phyloP scores from a whole-genome alignment of 92 coral and sea anemone genomes.

The Montipora capitata region DNA sequence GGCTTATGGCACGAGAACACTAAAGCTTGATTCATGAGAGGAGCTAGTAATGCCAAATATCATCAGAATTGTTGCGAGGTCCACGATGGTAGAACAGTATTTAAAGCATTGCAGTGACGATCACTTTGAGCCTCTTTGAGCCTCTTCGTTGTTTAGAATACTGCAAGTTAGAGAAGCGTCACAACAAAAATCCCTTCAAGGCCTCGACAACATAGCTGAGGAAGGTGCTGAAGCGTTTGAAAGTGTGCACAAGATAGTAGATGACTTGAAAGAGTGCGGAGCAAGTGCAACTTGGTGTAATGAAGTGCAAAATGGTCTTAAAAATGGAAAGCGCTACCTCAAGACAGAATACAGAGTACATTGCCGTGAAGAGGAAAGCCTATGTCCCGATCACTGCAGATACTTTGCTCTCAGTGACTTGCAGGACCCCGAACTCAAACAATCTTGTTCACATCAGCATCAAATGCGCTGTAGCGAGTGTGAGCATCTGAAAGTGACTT shows the following conservation, averaged over 20 bases:
- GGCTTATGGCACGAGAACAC: too few species aligned
- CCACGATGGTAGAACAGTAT: conserved; percentile 78
- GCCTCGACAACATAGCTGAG: background rate
- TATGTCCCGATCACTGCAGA: conserved; percentile 73
- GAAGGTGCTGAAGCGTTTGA: conserved; percentile 57
- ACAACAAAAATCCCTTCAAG: background rate
- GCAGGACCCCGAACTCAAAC: conserved; percentile 28
- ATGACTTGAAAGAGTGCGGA: background rate
- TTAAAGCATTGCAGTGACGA: conserved; percentile 52
- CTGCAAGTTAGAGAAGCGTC: conserved; percentile 65
- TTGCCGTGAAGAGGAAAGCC: conserved; percentile 61
- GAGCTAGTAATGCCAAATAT: too few species aligned
- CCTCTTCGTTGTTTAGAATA: conserved; percentile 61
- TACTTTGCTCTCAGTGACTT: conserved; percentile 70
- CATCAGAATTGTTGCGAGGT: conserved; percentile 20
- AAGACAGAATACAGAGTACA: conserved; percentile 56
- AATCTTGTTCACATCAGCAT: conserved; percentile 61
- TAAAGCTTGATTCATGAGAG: too few species aligned
- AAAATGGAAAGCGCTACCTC: background rate
- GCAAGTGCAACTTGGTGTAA: conserved; percentile 66
- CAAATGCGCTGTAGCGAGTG: conserved; percentile 18
- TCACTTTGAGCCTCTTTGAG: conserved; percentile 57
- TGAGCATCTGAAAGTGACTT: conserved; percentile 31
- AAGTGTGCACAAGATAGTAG: conserved; percentile 54
- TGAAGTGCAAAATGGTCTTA: conserved; percentile 41